phyloP scores from a whole-genome alignment of 2,888 invertebrate genomes.

The Onchidella celtica region DNA sequence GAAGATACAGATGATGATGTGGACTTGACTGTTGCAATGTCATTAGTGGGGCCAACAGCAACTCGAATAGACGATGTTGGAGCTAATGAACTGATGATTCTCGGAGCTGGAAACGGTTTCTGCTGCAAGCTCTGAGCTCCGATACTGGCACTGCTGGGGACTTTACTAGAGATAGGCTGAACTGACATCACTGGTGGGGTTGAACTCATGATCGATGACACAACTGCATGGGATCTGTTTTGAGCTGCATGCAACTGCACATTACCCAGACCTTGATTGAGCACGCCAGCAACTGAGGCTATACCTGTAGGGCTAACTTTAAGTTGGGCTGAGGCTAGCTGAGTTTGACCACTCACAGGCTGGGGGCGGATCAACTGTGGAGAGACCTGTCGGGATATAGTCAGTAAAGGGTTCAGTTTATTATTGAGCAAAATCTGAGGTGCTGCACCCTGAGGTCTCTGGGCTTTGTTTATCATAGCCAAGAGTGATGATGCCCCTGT shows the following conservation, averaged over 20 bases:
- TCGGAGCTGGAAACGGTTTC: constrained; percentile 35
- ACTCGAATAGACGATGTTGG: background rate
- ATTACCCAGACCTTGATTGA: background rate
- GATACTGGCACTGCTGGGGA: background rate
- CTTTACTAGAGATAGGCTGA: background rate
- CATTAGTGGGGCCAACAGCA: background rate
- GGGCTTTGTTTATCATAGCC: constrained; percentile 23
- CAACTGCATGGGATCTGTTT: background rate
- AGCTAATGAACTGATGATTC: constrained; percentile 37
- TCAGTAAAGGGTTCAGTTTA: constrained; percentile 21
- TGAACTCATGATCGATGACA: background rate
- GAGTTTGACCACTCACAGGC: background rate
- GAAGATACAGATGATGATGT: background rate
- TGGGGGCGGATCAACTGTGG: background rate
- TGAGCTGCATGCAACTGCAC: background rate
- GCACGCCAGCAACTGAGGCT: background rate
- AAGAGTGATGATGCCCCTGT: constrained; percentile 23
- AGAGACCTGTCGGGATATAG: constrained; percentile 4
- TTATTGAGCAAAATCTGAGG: constrained; percentile 10
- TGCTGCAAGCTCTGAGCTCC: background rate
- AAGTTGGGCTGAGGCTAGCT: background rate
- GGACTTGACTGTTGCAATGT: background rate
- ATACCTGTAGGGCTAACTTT: background rate
- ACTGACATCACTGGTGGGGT: background rate
- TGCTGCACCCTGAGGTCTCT: background rate